Percentiles rank a stretch among this genome's conserved stretches.
Conservation (phyloP, 2,797 vertebrate genomes). For the Anomalospiza imberbis region DNA sequence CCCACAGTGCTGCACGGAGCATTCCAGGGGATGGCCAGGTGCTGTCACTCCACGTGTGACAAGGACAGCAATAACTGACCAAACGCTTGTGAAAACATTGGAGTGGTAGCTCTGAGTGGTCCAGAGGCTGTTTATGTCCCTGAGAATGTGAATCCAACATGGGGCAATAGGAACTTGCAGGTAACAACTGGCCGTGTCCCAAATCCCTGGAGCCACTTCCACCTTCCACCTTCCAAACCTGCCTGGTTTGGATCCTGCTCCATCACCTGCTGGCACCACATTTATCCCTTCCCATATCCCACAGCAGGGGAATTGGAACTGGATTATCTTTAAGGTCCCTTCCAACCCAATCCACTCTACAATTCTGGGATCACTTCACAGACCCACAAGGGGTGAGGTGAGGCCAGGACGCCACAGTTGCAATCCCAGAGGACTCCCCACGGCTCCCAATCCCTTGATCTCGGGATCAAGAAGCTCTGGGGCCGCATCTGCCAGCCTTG, state of each 20-base stretch:
- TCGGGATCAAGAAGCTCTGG: background rate
- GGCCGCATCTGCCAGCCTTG: background rate
- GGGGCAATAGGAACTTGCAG: background rate
- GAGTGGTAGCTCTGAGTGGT: background rate
- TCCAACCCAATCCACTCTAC: background rate
- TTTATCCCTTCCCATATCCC: background rate
- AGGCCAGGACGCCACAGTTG: background rate
- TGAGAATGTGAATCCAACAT: rapidly evolving
- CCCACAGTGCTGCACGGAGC: background rate
- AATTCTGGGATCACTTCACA: background rate
- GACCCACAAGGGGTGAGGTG: background rate
- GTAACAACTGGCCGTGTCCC: background rate
- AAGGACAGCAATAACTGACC: background rate
- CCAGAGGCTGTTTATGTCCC: background rate
- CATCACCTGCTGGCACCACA: background rate
- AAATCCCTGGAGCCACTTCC: background rate
- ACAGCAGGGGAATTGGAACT: rapidly evolving
- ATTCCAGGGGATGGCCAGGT: background rate
- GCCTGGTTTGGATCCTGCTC: background rate
- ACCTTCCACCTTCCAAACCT: no score
- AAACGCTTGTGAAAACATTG: background rate
- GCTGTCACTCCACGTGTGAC: background rate
- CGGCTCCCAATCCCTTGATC: background rate
- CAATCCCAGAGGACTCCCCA: background rate
- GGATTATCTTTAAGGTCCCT: background rate